Base-by-base conservation (phyloP, 2,113 vertebrate genomes). In the Rhegmatorhina hoffmannsi region DNA sequence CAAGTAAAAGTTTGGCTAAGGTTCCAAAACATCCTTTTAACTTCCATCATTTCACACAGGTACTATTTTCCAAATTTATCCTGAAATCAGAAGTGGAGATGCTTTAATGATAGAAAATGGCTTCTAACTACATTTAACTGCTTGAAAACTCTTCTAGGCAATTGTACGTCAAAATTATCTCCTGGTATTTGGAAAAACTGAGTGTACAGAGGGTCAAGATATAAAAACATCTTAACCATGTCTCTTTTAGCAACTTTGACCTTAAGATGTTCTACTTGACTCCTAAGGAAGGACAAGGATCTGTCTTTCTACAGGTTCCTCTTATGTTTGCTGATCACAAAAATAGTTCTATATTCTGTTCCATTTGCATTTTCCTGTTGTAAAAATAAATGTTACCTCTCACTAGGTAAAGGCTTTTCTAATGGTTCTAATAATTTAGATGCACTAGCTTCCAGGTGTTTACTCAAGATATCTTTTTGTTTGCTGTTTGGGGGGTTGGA, bases 41-140 rank as follows among this genome's bases (percentile, higher is more conserved):
- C 8, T 86, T 87, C 56, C 36, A 3, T 64, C 26, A 59, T 84
- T 90, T 90, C 23, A n/a, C 12, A 69, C 11, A 77, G 17, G 17
- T 55, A 87, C 85, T 78, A 63, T 83, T 94, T 94, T 80, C 21
- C 44, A 76, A 44, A 73, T 52, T 94, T 16, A 53, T 52, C 13
- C n/a, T 76, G 40, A 72, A 87, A 72, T 44, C 52, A 79, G 53
- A 94, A 91, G 2, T 21, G 4, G 60, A 23, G n/a, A 83, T 62
- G 10, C 25, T 87, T 94, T 89, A 95, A 89, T 89, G 84, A 78
- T 3, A 91, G 70, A 52, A 95, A 88, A 95, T 93, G 36, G 11
- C 20, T 81, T 76, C 66, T 83, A 94, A 79, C 25, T 23, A 69
- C 53, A 69, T 56, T 69, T 83, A 91, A 87, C 49, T 93, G 31